Base-by-base conservation (phyloP, 2,888 invertebrate species). In the Troglohyphantes excavatus region DNA sequence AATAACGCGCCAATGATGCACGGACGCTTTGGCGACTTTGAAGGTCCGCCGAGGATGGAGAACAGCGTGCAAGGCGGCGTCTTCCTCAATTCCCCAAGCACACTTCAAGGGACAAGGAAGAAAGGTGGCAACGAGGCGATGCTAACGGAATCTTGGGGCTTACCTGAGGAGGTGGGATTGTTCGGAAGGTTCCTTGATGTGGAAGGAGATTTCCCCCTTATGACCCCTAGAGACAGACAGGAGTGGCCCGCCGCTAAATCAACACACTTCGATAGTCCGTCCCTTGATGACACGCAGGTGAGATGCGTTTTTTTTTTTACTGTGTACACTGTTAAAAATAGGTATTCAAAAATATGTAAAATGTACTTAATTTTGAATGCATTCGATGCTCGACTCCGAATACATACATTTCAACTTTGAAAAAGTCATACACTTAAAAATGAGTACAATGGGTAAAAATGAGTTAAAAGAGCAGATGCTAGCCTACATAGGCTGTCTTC, bases 181-280 rank as follows among this genome's bases (percentile, higher is more conserved):
- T 88, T 88, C 29, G 88, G 88, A 1, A 53, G 61, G 7, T 88
- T 88, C 43, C 53, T 82, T 0, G 82, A 81, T 29, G 21, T 75
- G 13, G 88, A 82, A 2, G 84, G 46, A 2, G 67, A 13, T 11
- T 23, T 39, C 1, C 87, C 73, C 6, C 19, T 63, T 7, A 43
- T 19, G 19, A 39, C 5, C 53, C 13, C 53, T 29, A 65, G 65
- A 7, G 43, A 81, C 43, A 13, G 53, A 11, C 53, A 53, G 17
- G 13, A 5, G 5, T n/a, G 17, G 13, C 13, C 13, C 17, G 53
- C 53, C 5, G 13, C 7, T 13, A n/a, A n/a, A n/a, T 39, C 39
- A 11, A 13, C 39, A 13, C 53, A 53, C 53, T 53, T 53, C 17
- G 53, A n/a, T 5, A n/a, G 17, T 53, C 53, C 53, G 53, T 53